Base-by-base conservation (phyloP, 1,140 invertebrate genomes). In the Arctopsyche grandis region DNA sequence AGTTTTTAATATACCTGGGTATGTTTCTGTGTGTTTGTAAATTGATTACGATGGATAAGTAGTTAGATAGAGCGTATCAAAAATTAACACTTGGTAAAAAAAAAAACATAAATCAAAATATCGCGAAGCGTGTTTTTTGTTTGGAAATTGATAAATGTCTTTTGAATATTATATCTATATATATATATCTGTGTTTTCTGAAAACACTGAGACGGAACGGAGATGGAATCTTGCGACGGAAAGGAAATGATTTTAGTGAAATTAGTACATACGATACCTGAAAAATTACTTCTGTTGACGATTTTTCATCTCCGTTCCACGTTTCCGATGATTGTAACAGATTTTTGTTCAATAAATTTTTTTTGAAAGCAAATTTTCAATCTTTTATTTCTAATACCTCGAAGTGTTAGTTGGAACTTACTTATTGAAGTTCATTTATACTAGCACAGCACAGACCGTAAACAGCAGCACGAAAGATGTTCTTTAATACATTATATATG, bases 331-430 rank as follows among this genome's bases (percentile, higher is more conserved):
- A 66, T 66, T 66, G 63, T 66, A 66, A 66, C 63, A 14, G 24
- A 66, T 66, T 66, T 60, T 66, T 66, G 63, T 66, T 66, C 24
- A 66, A 66, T 66, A 66, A 66, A 66, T 24, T 12, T 66, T 63
- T 63, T 12, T 26, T 24, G 24, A 66, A 66, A 66, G 29, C 7
- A 26, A 66, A 66, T 19, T 60, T 19, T 1, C 12, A 14, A 46
- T 56, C 3, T 60, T 60, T 60, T 19, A 60, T 60, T 60, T 38
- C 29, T 4, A 38, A 38, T 38, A 38, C 29, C 29, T 38, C n/a
- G n/a, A n/a, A n/a, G n/a, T n/a, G n/a, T n/a, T n/a, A n/a, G n/a
- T n/a, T n/a, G n/a, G n/a, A n/a, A n/a, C n/a, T n/a, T n/a, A n/a
- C n/a, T n/a, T n/a, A n/a, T n/a, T n/a, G n/a, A n/a, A n/a, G n/a